Evolutionary conservation across 2,888 invertebrate genomes (phyloP), one percentile per base, ranked within the genome.

Genomic region (Lycia hirtaria): DNA sequence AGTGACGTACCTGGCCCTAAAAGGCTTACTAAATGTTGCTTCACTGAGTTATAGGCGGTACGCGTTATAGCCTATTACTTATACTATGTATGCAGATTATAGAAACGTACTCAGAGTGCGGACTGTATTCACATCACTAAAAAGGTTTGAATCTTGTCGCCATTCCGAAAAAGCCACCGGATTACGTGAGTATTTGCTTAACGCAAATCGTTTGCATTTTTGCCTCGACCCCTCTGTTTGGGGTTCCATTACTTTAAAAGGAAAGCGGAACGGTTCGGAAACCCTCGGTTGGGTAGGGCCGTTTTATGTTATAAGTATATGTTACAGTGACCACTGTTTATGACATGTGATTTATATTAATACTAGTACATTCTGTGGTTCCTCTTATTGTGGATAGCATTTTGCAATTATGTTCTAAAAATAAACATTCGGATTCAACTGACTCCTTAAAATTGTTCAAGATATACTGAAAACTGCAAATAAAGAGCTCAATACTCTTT

Each of bases 171-270:
- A 67, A 71, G 67, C 66, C 65, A 49, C 48, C 24, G 66, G 65
- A 69, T 69, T 69, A 69, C 67, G 60, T 56, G 65, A 67, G 65
- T 68, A 65, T 71, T 71, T 68, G 65, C 55, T 61, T 66, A 62
- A 64, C 57, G 63, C 45, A 51, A 65, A 67, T 65, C 62, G 67
- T 67, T 65, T 66, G 60, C 64, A 64, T 65, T 65, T 64, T 56
- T 64, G 37, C 45, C 58, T 15, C 40, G 33, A 33, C 33, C 45
- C 32, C 48, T 47, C 54, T 51, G 32, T 48, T 51, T 62, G 48
- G 53, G 41, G 47, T 50, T 53, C 44, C 45, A 51, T 57, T 38
- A 41, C 41, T 26, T 14, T 37, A 55, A 56, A 35, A 56, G 57
- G 57, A 43, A 47, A 58, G 49, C 51, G 52, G 41, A 48, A 48